phyloP scores from a whole-genome alignment of 2,888 invertebrate species.

The Andrena marginata region DNA sequence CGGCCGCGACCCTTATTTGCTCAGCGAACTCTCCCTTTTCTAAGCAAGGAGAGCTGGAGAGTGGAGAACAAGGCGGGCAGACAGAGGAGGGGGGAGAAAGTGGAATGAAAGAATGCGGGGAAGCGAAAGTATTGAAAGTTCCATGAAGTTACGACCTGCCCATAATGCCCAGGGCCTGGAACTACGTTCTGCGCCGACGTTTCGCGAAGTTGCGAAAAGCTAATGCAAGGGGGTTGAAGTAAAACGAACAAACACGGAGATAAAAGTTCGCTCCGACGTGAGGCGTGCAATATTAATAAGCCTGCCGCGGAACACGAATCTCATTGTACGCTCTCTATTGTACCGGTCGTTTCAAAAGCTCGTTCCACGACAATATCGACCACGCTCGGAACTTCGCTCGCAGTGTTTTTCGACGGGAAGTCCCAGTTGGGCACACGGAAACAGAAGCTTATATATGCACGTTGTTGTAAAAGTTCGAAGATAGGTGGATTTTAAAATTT shows the following conservation, averaged over 20 bases:
- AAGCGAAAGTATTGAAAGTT: constrained; percentile 44
- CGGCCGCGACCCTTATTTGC: constrained; percentile 33
- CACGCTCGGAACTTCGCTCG: constrained; percentile 25
- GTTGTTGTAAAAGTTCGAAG: too few relatives aligned
- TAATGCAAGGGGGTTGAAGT: constrained; percentile 11
- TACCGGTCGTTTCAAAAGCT: constrained; percentile 34
- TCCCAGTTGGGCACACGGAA: not conserved
- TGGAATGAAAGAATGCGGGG: constrained; percentile 12
- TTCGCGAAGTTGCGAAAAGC: constrained; percentile 33
- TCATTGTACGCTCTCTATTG: constrained; percentile 46
- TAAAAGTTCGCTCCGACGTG: constrained; percentile 56
- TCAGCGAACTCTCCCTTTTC: not conserved
- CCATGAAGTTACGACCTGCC: constrained; percentile 29
- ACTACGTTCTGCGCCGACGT: constrained; percentile 31
- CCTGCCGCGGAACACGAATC: constrained; percentile 43
- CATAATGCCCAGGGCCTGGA: constrained; percentile 14
- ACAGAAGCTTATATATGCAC: constrained; percentile 14
- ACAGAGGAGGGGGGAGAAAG: not conserved
- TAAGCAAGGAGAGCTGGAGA: too few relatives aligned
- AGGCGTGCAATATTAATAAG: constrained; percentile 62
- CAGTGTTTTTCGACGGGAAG: constrained; percentile 17
- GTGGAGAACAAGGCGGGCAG: too few relatives aligned
- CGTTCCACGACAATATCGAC: constrained; percentile 41
- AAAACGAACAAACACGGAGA: constrained; percentile 50
- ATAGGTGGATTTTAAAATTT: too few relatives aligned